phyloP scores from a whole-genome alignment of 1,140 invertebrate genomes.

The Latrodectus geometricus region DNA sequence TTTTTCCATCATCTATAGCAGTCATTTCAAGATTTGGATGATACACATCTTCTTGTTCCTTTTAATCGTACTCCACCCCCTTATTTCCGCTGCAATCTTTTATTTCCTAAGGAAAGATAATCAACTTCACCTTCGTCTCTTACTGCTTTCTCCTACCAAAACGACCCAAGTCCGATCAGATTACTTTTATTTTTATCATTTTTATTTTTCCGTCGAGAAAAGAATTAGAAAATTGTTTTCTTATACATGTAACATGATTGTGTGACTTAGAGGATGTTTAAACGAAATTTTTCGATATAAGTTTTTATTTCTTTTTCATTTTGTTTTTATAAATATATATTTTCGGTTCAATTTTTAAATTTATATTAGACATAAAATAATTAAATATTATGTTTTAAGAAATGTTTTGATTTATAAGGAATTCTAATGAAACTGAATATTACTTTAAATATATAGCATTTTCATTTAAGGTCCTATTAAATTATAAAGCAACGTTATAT shows the following conservation, averaged over 20 bases:
- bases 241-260: too few species aligned
- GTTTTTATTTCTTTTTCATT: neutral
- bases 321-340: too few species aligned
- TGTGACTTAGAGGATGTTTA: neutral
- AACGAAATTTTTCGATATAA: neutral
- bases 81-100: conserved; percentile 12
- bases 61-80: neutral
- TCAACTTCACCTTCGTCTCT: conserved; percentile 10
- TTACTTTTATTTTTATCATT: neutral
- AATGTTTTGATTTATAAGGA: too few species aligned
- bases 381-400: too few species aligned
- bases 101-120: conserved; percentile 6
- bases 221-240: neutral
- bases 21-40: conserved; percentile 11
- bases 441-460: too few species aligned
- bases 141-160: conserved; percentile 1
- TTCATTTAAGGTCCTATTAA: too few species aligned
- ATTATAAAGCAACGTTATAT: too few species aligned
- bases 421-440: too few species aligned
- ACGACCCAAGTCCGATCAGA: neutral
- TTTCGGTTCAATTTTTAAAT: too few species aligned
- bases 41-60: conserved; percentile 3
- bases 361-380: too few species aligned
- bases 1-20: neutral
- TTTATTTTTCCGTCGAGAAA: neutral